Conservation (phyloP, 64 coral and sea anemone species). For the Astreopora myriophthalma region DNA sequence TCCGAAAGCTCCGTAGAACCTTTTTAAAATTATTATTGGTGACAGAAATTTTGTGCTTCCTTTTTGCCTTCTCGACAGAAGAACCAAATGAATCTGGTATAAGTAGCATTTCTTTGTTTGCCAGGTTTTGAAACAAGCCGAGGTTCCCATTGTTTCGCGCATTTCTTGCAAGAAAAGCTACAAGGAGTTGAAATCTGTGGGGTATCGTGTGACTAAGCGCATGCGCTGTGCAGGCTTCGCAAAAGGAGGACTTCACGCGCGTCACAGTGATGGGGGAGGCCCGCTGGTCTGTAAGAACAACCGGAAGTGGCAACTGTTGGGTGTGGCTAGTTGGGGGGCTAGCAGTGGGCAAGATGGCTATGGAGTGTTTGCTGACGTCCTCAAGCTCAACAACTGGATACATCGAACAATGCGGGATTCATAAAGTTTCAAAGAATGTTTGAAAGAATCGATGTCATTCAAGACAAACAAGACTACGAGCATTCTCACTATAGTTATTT, state of each 20-base stretch:
- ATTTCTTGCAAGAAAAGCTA: slow-evolving; percentile 36
- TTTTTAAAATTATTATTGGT: no score
- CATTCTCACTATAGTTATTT: no score
- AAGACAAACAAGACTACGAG: no score
- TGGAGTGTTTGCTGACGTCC: slow-evolving; percentile 63
- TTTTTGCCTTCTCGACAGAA: neutral
- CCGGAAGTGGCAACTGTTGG: slow-evolving; percentile 38
- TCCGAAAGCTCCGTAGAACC: no score
- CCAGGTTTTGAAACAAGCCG: slow-evolving; percentile 32
- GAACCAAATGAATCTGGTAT: neutral
- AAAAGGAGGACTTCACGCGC: slow-evolving; percentile 15
- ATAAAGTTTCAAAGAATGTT: no score
- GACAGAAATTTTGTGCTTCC: no score
- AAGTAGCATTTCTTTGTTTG: neutral
- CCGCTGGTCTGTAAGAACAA: slow-evolving; percentile 40
- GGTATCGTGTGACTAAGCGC: slow-evolving; percentile 50
- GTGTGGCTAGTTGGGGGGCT: slow-evolving; percentile 50
- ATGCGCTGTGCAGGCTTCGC: slow-evolving; percentile 73
- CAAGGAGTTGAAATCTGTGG: neutral
- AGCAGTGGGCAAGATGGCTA: slow-evolving; percentile 26
- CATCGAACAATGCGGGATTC: neutral
- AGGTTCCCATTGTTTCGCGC: slow-evolving; percentile 38
- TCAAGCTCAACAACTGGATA: slow-evolving; percentile 60
- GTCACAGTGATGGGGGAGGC: slow-evolving; percentile 49
- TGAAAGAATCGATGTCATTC: no score